Evolutionary conservation across 2,113 vertebrate genomes (phyloP).

Genomic region (Rhineura floridana): DNA sequence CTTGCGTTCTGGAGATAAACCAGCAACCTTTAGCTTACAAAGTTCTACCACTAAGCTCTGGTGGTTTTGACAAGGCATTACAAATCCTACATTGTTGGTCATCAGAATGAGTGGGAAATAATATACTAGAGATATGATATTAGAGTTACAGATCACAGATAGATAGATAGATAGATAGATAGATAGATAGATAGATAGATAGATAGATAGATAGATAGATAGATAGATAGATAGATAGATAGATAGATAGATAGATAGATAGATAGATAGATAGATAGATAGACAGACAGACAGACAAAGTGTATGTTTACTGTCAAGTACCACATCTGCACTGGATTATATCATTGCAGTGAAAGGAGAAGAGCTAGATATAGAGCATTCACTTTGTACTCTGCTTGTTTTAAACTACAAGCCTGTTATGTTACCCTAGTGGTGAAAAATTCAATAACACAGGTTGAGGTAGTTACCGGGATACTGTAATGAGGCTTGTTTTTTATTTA

Average conservation of each 20-base stretch:
- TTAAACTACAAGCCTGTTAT: slow-evolving; percentile 26
- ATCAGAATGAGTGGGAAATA: neutral
- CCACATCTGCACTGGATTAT: neutral
- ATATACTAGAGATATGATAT: no score
- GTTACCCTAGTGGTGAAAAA: slow-evolving; percentile 29
- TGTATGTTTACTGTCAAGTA: neutral
- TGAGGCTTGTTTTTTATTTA: slow-evolving; percentile 34
- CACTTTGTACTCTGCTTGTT: slow-evolving; percentile 20
- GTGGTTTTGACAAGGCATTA: neutral
- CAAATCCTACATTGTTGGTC: neutral
- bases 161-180: no score
- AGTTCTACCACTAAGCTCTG: neutral
- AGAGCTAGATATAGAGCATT: neutral
- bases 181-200: neutral
- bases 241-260: neutral
- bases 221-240: neutral
- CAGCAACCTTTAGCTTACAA: neutral
- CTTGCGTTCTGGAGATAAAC: neutral
- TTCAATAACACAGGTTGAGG: neutral
- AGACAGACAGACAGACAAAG: neutral
- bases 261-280: no score
- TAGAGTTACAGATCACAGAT: no score
- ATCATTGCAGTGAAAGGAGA: neutral
- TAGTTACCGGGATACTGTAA: slow-evolving; percentile 32
- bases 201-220: neutral